Evolutionary conservation across 35 echinoderm and acorn worm species (phyloP).

Genomic region (Patiria miniata): DNA sequence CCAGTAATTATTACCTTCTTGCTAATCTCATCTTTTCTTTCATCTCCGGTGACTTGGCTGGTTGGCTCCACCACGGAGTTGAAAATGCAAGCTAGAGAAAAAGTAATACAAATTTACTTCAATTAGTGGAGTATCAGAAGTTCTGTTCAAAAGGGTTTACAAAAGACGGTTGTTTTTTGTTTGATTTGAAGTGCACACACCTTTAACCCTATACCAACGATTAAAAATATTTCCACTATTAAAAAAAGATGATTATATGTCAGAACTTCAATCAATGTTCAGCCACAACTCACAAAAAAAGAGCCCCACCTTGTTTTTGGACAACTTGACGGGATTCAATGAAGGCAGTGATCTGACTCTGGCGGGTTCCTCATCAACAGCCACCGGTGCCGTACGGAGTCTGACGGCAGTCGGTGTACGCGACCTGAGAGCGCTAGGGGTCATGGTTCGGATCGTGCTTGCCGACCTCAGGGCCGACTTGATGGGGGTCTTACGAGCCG

Average conservation of each 20-base stretch:
- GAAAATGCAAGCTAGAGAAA: slow-evolving; percentile 69
- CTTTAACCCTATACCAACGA: too few relatives aligned
- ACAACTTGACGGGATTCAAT: slow-evolving; percentile 76
- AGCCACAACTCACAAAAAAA: too few relatives aligned
- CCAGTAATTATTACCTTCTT: slow-evolving; percentile 51
- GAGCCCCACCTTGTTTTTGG: slow-evolving; percentile 64
- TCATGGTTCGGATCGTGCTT: slow-evolving; percentile 44
- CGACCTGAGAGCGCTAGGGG: slow-evolving; percentile 36
- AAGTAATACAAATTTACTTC: background rate
- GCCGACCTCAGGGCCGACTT: slow-evolving; percentile 68
- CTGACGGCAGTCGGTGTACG: slow-evolving; percentile 25
- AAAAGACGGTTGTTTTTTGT: too few relatives aligned
- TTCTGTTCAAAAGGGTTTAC: too few relatives aligned
- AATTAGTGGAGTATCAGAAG: too few relatives aligned
- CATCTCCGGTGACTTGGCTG: slow-evolving; percentile 44
- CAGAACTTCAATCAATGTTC: too few relatives aligned
- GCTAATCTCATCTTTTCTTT: slow-evolving; percentile 80
- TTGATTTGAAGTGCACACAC: too few relatives aligned
- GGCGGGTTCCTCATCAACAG: background rate
- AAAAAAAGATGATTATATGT: too few relatives aligned
- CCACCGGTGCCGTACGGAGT: slow-evolving; percentile 33
- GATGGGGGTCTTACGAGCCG: slow-evolving; percentile 62
- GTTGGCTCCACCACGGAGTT: slow-evolving; percentile 82
- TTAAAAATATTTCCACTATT: too few relatives aligned
- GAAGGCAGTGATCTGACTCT: slow-evolving; percentile 59